Evolutionary conservation across 2,113 vertebrate genomes (phyloP).

Genomic region (Zosterops hypoxanthus): DNA sequence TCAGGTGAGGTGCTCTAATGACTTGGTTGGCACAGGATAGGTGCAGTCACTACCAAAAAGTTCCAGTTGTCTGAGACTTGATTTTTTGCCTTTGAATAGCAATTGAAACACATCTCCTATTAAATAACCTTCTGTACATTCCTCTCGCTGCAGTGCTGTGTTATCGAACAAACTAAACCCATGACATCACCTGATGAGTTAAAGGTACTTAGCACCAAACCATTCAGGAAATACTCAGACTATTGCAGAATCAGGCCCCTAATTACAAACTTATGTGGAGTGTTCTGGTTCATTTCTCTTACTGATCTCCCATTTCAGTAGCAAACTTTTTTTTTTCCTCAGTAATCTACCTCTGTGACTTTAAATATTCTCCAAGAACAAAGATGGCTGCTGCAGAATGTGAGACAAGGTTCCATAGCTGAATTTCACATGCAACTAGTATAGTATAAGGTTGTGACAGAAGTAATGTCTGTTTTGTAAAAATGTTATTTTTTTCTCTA

Average conservation of each 20-base stretch:
- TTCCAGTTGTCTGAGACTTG: not conserved
- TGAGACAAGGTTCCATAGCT: not conserved
- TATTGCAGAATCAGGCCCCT: conserved; percentile 25
- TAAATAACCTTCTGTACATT: conserved; percentile 5
- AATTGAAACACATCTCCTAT: not conserved
- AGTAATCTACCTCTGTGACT: not conserved
- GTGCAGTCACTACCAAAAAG: not conserved
- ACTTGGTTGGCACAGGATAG: not conserved
- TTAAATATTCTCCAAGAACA: not conserved
- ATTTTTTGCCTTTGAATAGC: not conserved
- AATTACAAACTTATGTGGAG: conserved; percentile 30
- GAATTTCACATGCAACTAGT: not conserved
- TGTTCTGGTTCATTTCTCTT: conserved; percentile 30
- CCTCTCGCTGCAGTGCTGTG: not conserved
- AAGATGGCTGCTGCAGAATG: not conserved
- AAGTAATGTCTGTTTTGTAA: not conserved
- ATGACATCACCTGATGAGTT: conserved; percentile 31
- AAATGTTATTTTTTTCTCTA: not conserved
- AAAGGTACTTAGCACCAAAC: conserved; percentile 24
- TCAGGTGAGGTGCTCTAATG: not conserved
- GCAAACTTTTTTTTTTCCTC: not conserved
- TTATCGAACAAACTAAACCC: not conserved
- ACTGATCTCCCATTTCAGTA: not conserved
- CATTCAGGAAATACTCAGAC: conserved; percentile 33
- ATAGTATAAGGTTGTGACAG: not conserved